Base-by-base conservation (phyloP, 2,888 invertebrate species). In the Erebia ligea region DNA sequence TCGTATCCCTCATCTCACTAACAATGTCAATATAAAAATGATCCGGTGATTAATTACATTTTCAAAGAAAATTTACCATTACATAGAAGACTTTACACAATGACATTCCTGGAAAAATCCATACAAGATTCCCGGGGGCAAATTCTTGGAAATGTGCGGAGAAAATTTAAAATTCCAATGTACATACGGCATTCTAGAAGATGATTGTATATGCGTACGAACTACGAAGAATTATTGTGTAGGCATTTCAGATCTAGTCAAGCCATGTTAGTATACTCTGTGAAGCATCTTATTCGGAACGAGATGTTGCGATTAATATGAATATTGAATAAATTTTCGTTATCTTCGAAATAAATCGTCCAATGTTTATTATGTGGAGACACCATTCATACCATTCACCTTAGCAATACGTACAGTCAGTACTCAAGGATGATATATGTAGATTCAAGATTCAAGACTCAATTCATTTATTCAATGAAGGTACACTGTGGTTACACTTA, bases 151-250 rank as follows among this genome's bases (percentile, higher is more conserved):
- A 70, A 70, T 65, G 21, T 52, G 61, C 17, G 17, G 64, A 74
- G 68, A 65, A 59, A 54, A 66, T 70, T 72, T 68, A 70, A 67
- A 72, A 72, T 74, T 72, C 67, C 66, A 63, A 56, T 68, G 66
- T 65, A 57, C 73, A 68, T 72, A 68, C 58, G 48, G 40, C 67
- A 45, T 72, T 72, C 74, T 66, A 65, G 68, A 70, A 72, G 19
- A 50, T 64, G 19, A 65, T 70, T 68, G 67, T 68, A 62, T 70
- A 70, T 74, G 52, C 66, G 68, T 73, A 67, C 73, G 61, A 50
- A 63, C 68, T 71, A 67, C 73, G 61, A 50, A 63, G 42, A 72
- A 71, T 64, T 62, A 48, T 67, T 67, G 52, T 40, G n/a, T 54
- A 54, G 64, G 34, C 54, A 64, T 54, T 54, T 54, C 40, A 52